Conservation (phyloP, 2,888 invertebrate species). For the Callyntrura guangdongensis region DNA sequence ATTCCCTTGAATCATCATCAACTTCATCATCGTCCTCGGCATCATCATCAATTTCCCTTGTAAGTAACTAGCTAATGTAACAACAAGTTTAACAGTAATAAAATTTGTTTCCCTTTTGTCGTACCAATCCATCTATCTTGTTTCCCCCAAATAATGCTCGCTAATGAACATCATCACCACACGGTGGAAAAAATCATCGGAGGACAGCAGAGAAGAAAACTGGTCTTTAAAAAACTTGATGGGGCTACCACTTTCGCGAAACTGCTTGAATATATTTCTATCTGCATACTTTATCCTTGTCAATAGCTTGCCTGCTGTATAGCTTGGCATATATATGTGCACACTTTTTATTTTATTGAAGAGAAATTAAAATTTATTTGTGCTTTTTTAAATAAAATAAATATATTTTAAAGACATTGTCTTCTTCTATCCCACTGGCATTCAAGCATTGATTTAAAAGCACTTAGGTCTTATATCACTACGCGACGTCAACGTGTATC, state of each 20-base stretch:
- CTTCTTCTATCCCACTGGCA: too few relatives aligned
- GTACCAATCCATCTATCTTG: too few relatives aligned
- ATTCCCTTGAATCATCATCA: neutral
- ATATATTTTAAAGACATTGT: too few relatives aligned
- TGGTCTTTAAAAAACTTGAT: neutral
- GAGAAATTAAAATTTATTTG: constrained; percentile 8
- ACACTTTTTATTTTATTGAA: neutral
- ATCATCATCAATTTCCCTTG: too few relatives aligned
- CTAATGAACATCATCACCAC: constrained; percentile 38
- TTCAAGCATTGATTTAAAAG: too few relatives aligned
- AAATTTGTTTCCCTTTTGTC: neutral
- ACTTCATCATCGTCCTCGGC: neutral
- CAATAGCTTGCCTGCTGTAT: neutral
- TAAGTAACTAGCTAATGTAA: neutral
- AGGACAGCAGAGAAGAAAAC: constrained; percentile 16
- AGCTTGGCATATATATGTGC: neutral
- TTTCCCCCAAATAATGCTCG: neutral
- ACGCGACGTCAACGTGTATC: too few relatives aligned
- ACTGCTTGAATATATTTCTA: too few relatives aligned
- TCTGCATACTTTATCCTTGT: too few relatives aligned
- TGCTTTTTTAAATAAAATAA: neutral
- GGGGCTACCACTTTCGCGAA: too few relatives aligned
- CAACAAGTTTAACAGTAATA: constrained; percentile 26
- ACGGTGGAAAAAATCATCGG: constrained; percentile 21
- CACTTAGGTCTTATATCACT: too few relatives aligned